Evolutionary conservation across 2,797 vertebrate species (phyloP), one percentile per base, ranked within the genome.

Genomic region (Cirrhinus molitorella): DNA sequence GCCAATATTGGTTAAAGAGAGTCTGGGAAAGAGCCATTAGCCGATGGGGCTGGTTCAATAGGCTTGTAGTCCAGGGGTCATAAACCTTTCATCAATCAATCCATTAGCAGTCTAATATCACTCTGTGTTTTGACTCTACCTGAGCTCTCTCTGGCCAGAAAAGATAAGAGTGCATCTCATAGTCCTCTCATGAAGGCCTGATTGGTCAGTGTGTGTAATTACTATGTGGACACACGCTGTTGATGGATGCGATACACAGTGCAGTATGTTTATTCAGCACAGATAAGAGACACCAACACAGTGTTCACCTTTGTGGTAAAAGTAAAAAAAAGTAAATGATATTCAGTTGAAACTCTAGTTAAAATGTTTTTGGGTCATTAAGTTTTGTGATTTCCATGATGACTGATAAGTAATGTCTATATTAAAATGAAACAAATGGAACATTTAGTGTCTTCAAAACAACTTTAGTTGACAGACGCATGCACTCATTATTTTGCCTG

Each of bases 1-100:
- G 34, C 43, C 61, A 74, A 72, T 81, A 72, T 51, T 87, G 51
- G 79, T 84, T 78, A 49, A 75, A 83, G 68, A 61, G 66, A 72
- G 66, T 71, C 85, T 80, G 57, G 61, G 43, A 81, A 82, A 87
- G 66, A 83, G 55, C 72, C 77, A 87, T 88, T 85, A 84, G 81
- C 79, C 79, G 76, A 89, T 86, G 73, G 80, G 19, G 23, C 72
- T 57, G 49, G 21, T 67, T 81, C 75, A 65, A 83, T 78, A 87
- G 71, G 28, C 43, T 66, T 82, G 76, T 65, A 65, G 77, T 78
- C 65, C 83, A 80, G 55, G 76, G 76, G 81, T 80, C 78, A 83
- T 88, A 72, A 85, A 84, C 40, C 57, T 66, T 16, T 51, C 82
- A 88, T 88, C 81, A 77, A 78, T 87, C 87, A 86, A 59, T 83